Base-by-base conservation (phyloP, 2,797 vertebrate genomes). In the Emys orbicularis region DNA sequence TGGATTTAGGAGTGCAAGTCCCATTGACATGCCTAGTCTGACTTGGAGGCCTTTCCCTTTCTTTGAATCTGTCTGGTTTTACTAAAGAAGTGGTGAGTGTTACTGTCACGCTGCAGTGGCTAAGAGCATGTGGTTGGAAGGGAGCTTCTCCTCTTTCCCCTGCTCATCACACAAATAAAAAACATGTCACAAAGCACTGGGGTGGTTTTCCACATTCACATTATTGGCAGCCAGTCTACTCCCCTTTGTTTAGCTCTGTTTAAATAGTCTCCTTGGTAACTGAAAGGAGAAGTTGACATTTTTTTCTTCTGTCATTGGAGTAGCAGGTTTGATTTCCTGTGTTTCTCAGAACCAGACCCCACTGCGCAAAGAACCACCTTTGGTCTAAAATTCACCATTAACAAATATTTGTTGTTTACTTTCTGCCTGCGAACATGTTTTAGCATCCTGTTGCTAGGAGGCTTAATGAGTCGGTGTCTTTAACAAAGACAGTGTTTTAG, bases 251-350 rank as follows among this genome's bases (percentile, higher is more conserved):
- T 98, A 97, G 96, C 92, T 98, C 97, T 98, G 96, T 98, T 98
- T 98, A 97, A 98, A 96, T 88, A 94, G 95, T 98, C 97, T 98
- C 98, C 98, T 97, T 98, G 97, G 97, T 96, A 98, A 98, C 98
- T 31, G 77, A 88, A 98, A 96, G 90, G 97, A 97, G 96, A 96
- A 96, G 93, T 59, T 96, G 95, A 83, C 59, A 83, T 96, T 98
- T 98, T 97, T 96, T 94, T 93, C 29, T 96, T 95, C 96, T 96
- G 81, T 93, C 83, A 88, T 85, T 83, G 89, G 93, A 96, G 83
- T 93, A 54, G 1, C 93, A 84, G 68, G 88, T 96, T 97, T 97
- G 96, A 68, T 97, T 97, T 97, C 95, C 92, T 95, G 91, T 95
- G 95, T 95, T 86, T 95, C 88, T 96, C 31, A 91, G 87, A 90